Percentiles rank a stretch among this genome's conserved stretches.
phyloP scores from a whole-genome alignment of 2,113 vertebrate genomes.

The Antidorcas marsupialis region DNA sequence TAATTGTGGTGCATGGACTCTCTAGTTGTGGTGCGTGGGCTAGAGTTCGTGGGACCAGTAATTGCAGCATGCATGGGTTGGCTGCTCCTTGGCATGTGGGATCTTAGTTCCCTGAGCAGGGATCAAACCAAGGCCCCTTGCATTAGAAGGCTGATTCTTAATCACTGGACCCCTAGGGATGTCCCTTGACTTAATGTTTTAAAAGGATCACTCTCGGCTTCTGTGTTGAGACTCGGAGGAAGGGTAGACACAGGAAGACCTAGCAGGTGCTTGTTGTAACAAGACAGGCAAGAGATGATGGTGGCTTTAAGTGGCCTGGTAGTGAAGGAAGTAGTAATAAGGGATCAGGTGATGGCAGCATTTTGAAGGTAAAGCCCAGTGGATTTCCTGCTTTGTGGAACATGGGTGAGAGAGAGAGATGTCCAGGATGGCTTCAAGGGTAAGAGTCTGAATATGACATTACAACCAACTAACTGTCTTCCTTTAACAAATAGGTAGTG shows the following conservation, averaged over 20 bases:
- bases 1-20: neutral
- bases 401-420: neutral
- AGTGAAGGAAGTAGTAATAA: neutral
- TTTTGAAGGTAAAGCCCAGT: neutral
- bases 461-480: neutral
- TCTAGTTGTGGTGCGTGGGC: neutral
- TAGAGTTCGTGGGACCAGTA: neutral
- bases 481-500: neutral
- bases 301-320: neutral
- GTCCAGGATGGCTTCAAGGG: neutral
- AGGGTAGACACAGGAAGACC: neutral
- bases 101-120: neutral
- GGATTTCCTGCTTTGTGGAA: neutral
- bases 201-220: neutral
- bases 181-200: neutral
- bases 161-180: neutral
- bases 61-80: neutral
- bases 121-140: neutral
- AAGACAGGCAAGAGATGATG: neutral
- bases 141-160: neutral
- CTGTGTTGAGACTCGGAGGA: neutral
- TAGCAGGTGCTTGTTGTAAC: neutral
- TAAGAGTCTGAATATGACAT: neutral
- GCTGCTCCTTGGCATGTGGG: neutral
- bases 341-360: neutral